Evolutionary conservation across 2,888 invertebrate genomes (phyloP), one percentile per base, ranked within the genome.

Genomic region (Lycaena phlaeas): DNA sequence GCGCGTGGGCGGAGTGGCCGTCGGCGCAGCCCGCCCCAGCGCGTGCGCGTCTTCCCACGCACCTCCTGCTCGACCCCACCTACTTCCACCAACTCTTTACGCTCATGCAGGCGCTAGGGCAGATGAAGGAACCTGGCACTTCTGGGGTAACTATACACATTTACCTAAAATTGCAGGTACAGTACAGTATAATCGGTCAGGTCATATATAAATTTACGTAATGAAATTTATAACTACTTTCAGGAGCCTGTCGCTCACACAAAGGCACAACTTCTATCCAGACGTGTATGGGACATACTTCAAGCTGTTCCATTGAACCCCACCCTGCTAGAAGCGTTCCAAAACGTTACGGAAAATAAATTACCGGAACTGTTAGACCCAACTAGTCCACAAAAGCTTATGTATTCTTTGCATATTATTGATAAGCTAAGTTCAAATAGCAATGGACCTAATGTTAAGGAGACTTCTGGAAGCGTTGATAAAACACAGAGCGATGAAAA

Each of bases 341-440:
- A 93, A 64, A 91, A 91, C 55, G 86, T 94, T 2, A 85, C 75
- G 5, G 89, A 90, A 55, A 87, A 86, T 57, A 88, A 89, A 37
- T 72, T 95, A 34, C 87, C 90, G 12, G 92, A 92, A 52, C 74
- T 97, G 1, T 86, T 97, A 7, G 94, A 96, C 76, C 94, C 96
- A 0, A 90, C 90, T 17, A 95, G 94, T 66, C 93, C 96, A 0
- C 97, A 97, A 72, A 96, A 96, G 65, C 88, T 97, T 39, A 96
- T 97, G 95, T 97, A 97, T 67, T 95, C 95, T 0, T 74, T 97
- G 45, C 96, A 96, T 68, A 96, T 97, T 50, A 93, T 97, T 43
- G 82, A 82, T 49, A 82, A 81, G 43, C 57, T 78, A 41, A 81
- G 82, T 52, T 76, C 74, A 40, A 73, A 53, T 44, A 77, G 65